A percentile compares a stretch with the other conserved stretches of the same genome.
phyloP scores from a whole-genome alignment of 2,888 invertebrate genomes.

The Megamerina dolium region DNA sequence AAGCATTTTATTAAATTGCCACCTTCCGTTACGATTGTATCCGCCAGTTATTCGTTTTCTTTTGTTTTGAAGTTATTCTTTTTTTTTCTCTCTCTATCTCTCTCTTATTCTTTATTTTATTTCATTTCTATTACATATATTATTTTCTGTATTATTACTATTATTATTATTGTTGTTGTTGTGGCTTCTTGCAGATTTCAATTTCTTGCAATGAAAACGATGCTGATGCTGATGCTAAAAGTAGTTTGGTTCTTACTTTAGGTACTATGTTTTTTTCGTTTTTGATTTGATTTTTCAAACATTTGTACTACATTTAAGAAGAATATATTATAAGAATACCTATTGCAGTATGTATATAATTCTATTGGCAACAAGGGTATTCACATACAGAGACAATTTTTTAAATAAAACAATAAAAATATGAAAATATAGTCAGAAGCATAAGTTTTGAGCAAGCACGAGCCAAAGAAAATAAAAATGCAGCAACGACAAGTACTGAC shows the following conservation, averaged over 20 bases:
- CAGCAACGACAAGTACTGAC: too few relatives aligned
- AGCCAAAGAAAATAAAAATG: too few relatives aligned
- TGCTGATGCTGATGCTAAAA: too few relatives aligned
- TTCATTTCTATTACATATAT: background rate
- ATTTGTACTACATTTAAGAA: conserved; percentile 4
- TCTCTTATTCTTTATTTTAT: conserved; percentile 32
- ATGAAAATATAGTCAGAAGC: too few relatives aligned
- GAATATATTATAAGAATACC: too few relatives aligned
- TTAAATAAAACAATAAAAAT: conserved; percentile 3
- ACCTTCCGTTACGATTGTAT: conserved; percentile 34
- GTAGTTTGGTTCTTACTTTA: conserved; percentile 6
- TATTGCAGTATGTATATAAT: too few relatives aligned
- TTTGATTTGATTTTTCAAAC: conserved; percentile 2
- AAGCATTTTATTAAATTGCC: conserved; percentile 46
- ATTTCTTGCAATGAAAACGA: too few relatives aligned
- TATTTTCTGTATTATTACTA: conserved; percentile 3
- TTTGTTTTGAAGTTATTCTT: conserved; percentile 31
- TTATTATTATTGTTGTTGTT: conserved; percentile 3
- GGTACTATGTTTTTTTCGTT: conserved; percentile 5
- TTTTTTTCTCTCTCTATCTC: conserved; percentile 10
- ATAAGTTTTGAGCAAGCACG: too few relatives aligned
- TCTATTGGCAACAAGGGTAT: too few relatives aligned
- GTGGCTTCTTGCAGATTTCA: conserved; percentile 4
- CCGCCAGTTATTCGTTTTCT: conserved; percentile 21
- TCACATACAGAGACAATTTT: background rate